Conservation (phyloP, 2,797 vertebrate species). For the Mallotus villosus region DNA sequence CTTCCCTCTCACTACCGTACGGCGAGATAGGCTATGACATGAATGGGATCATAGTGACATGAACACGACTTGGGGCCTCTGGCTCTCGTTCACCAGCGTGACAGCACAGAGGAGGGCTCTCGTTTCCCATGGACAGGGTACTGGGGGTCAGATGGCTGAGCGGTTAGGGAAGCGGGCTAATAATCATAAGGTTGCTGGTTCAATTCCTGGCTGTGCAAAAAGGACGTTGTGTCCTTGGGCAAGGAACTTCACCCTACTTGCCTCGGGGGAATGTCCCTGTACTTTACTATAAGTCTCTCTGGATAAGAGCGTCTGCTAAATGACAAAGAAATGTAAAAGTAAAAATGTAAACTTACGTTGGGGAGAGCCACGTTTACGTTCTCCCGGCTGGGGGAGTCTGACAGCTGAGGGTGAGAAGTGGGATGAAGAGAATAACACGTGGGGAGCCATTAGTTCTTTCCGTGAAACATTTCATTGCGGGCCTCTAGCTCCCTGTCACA, state of each 20-base stretch:
- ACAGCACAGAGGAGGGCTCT: slow-evolving; percentile 44
- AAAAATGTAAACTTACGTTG: too few species aligned
- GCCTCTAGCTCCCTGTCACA: slow-evolving; percentile 43
- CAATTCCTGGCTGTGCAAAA: too few species aligned
- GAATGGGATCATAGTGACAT: slow-evolving; percentile 33
- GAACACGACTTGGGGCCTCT: slow-evolving; percentile 34
- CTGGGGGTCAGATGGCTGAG: too few species aligned
- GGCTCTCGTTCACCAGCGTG: slow-evolving; percentile 35
- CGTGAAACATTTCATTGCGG: slow-evolving; percentile 62
- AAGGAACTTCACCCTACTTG: too few species aligned
- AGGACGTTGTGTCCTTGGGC: too few species aligned
- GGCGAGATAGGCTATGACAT: not conserved
- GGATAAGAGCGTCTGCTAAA: too few species aligned
- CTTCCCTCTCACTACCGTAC: not conserved
- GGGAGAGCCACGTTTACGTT: slow-evolving; percentile 48
- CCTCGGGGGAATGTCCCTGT: too few species aligned
- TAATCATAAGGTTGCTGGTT: too few species aligned
- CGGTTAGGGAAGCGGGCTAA: too few species aligned
- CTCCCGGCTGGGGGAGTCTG: slow-evolving; percentile 48
- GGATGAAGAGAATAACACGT: slow-evolving; percentile 63
- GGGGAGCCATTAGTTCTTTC: slow-evolving; percentile 62
- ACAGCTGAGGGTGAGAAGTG: slow-evolving; percentile 59
- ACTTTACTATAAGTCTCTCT: too few species aligned
- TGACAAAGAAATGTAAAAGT: too few species aligned
- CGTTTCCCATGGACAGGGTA: slow-evolving; percentile 47